phyloP scores from a whole-genome alignment of 1,140 invertebrate species.

The Papilio aristodemus region DNA sequence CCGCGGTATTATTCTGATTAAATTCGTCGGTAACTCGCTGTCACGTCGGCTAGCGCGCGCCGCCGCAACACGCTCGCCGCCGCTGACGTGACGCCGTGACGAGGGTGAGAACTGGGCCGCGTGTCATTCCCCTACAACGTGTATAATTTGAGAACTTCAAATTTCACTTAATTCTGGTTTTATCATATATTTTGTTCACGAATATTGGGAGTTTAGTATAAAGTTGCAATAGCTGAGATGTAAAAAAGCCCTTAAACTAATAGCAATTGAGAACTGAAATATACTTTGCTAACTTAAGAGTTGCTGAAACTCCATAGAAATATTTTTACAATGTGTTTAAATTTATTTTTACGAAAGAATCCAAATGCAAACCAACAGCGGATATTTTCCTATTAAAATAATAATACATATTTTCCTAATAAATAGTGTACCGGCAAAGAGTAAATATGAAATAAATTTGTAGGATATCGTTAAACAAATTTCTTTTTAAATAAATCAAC shows the following conservation, averaged over 20 bases:
- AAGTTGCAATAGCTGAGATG: no score
- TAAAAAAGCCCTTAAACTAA: no score
- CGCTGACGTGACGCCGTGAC: conserved; percentile 27
- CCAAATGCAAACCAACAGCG: background rate
- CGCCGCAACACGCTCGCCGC: conserved; percentile 32
- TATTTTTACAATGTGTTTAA: background rate
- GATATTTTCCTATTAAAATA: background rate
- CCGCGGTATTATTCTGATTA: conserved; percentile 31
- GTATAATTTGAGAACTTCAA: conserved; percentile 23
- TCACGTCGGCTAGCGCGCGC: conserved; percentile 19
- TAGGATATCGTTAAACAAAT: conserved; percentile 10
- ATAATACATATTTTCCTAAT: background rate
- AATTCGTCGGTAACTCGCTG: conserved; percentile 32
- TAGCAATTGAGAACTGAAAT: no score
- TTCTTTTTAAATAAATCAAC: conserved; percentile 21
- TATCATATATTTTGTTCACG: background rate
- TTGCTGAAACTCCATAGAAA: background rate
- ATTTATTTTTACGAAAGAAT: background rate
- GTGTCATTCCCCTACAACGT: conserved; percentile 15
- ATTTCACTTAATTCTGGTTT: conserved; percentile 12
- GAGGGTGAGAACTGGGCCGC: conserved; percentile 25
- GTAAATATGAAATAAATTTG: conserved; percentile 17
- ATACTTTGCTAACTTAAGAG: no score
- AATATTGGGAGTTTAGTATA: background rate
- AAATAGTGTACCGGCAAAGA: background rate